Percentiles rank a stretch among this genome's conserved stretches.
phyloP scores from a whole-genome alignment of 2,797 vertebrate species.

The Enteromius thamalakanensis region DNA sequence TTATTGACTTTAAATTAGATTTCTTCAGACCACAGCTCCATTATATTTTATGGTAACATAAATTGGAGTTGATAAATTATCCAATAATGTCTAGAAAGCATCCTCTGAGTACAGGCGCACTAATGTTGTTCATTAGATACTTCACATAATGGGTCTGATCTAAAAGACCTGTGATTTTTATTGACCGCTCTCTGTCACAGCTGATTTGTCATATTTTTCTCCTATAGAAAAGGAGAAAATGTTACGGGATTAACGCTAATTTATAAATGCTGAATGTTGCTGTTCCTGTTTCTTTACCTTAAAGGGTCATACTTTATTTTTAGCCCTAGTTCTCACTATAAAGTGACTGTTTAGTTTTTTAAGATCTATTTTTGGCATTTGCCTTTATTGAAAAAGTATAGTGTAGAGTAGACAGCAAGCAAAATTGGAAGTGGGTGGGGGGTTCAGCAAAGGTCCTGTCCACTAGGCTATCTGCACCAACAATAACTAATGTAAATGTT shows the following conservation, averaged over 20 bases:
- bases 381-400: neutral
- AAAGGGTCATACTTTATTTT: too few relatives aligned
- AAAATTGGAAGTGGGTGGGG: neutral
- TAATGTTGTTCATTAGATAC: slow-evolving; percentile 66
- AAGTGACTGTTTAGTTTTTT: neutral
- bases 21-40: slow-evolving; percentile 44
- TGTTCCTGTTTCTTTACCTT: neutral
- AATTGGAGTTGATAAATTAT: slow-evolving; percentile 53
- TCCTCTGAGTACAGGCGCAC: slow-evolving; percentile 56
- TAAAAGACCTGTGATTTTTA: slow-evolving; percentile 66
- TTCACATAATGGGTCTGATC: slow-evolving; percentile 58
- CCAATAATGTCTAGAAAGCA: slow-evolving; percentile 55
- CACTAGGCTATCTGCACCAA: neutral
- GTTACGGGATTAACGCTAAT: neutral
- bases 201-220: slow-evolving; percentile 13
- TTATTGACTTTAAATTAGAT: slow-evolving; percentile 66
- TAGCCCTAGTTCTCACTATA: neutral
- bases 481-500: neutral
- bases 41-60: slow-evolving; percentile 54
- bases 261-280: neutral
- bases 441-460: neutral
- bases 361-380: too few relatives aligned
- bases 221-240: neutral
- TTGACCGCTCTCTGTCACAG: slow-evolving; percentile 43
- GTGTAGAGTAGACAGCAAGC: too few relatives aligned